These are phyloP conservation scores for Bubo scandiacus DNA, from an alignment of 2,113 vertebrate genomes.

Conservation along the genomic window DNA sequence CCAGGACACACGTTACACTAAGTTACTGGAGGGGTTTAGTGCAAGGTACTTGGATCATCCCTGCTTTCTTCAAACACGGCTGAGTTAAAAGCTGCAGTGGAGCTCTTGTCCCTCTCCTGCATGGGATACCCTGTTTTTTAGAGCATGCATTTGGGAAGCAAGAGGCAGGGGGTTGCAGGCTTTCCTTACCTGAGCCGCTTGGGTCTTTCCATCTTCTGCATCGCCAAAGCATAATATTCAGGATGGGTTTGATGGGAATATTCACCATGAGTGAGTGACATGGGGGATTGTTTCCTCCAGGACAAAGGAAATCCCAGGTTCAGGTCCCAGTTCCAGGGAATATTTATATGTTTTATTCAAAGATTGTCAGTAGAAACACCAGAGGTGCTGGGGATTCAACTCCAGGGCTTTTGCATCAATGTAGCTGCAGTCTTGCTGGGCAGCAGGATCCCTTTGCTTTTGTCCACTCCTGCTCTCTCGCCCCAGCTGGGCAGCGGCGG, in stretches of 20 bases:
- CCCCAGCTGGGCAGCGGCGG: background rate
- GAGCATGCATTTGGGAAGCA: accelerated
- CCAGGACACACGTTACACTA: background rate
- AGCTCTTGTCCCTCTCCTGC: background rate
- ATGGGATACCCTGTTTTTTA: accelerated
- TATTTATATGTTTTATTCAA: background rate
- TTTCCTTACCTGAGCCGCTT: background rate
- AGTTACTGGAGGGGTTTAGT: background rate
- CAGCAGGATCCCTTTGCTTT: background rate
- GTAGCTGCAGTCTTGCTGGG: accelerated
- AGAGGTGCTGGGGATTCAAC: background rate
- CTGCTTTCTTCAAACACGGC: background rate
- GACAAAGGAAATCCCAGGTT: background rate
- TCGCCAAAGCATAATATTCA: accelerated
- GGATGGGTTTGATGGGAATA: background rate
- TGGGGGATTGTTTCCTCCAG: background rate
- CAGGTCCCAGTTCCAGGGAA: background rate
- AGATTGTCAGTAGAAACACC: background rate
- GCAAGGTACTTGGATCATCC: background rate
- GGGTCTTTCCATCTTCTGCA: background rate
- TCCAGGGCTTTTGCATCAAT: background rate
- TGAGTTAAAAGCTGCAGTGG: background rate
- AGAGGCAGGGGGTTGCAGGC: background rate
- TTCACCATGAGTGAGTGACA: background rate
- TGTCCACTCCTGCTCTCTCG: background rate